Evolutionary conservation across 2,888 invertebrate genomes (phyloP), one percentile per base, ranked within the genome.

Genomic region (Achlya flavicornis): DNA sequence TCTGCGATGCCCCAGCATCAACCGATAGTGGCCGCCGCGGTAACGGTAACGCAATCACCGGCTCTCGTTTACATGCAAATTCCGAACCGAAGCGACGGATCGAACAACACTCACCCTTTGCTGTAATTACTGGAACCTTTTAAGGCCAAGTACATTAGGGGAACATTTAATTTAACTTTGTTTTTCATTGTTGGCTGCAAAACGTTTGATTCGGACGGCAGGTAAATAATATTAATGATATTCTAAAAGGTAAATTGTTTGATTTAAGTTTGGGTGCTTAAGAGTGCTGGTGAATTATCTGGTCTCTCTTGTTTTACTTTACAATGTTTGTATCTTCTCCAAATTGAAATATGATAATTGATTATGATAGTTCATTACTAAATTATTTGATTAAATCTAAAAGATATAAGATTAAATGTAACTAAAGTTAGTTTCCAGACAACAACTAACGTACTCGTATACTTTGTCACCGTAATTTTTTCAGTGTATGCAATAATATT

Each of bases 51-150:
- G 69, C 79, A 82, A 87, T 88, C 82, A 85, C 70, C 72, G 75
- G 61, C 66, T 70, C 80, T 88, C 84, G 81, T 89, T 86, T 86
- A 81, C 78, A 88, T 89, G 89, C 85, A 85, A 88, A 90, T 90
- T 58, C 8, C 53, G 58, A 73, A 75, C 71, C 66, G 65, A 70
- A 69, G 63, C 60, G 63, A 35, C 64, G 61, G 64, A 69, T 73
- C 66, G 43, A 62, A 64, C 63, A 57, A 46, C 63, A 46, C 63
- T 61, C 63, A 64, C 61, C 64, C 60, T 64, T 57, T 58, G 43
- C 62, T 62, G 62, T 66, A 66, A 66, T 64, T 66, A 62, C 57
- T 57, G 64, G 38, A 41, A 62, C 62, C 57, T 57, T 62, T 62
- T 62, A 62, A 41, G 62, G 38, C 38, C 60, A 66, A 66, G 53